Conservation (phyloP, 2,797 vertebrate genomes). For the Staurois parvus region DNA sequence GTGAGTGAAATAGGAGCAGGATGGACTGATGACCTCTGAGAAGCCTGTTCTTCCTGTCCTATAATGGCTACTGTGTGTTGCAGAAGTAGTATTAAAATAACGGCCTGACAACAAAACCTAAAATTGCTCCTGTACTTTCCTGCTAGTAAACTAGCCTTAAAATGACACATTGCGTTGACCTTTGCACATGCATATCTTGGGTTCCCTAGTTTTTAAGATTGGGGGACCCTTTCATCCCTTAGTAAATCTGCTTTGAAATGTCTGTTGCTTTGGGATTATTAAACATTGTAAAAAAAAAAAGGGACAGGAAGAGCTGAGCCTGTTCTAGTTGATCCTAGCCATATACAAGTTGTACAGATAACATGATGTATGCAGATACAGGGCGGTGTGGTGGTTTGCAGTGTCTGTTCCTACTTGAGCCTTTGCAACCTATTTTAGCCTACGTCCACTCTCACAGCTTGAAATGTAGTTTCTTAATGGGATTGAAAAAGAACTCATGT, state of each 20-base stretch:
- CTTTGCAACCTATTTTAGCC: too few species aligned
- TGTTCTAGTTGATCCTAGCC: too few species aligned
- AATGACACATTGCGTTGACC: slow-evolving; percentile 28
- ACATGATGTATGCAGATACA: not conserved
- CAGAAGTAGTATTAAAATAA: not conserved
- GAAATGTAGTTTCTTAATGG: not conserved
- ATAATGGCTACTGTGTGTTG: not conserved
- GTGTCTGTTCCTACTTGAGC: not conserved
- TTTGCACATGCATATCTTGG: not conserved
- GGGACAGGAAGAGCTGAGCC: too few species aligned
- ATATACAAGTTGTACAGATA: too few species aligned
- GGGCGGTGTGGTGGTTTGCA: not conserved
- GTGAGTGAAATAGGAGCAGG: slow-evolving; percentile 45
- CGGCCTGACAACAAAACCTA: not conserved
- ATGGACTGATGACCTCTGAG: slow-evolving; percentile 50
- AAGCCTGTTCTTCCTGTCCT: slow-evolving; percentile 52
- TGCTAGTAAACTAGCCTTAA: not conserved
- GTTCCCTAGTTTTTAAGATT: too few species aligned
- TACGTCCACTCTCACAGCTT: not conserved
- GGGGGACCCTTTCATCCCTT: too few species aligned
- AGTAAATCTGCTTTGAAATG: too few species aligned
- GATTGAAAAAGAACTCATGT: not conserved
- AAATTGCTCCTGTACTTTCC: not conserved
- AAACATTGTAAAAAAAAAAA: too few species aligned
- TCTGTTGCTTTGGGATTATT: too few species aligned